A percentile compares a stretch with the other conserved stretches of the same genome.
These are phyloP conservation scores for Antedon mediterranea DNA, from an alignment of 53 echinoderm and acorn worm genomes.

Conservation along the genomic window DNA sequence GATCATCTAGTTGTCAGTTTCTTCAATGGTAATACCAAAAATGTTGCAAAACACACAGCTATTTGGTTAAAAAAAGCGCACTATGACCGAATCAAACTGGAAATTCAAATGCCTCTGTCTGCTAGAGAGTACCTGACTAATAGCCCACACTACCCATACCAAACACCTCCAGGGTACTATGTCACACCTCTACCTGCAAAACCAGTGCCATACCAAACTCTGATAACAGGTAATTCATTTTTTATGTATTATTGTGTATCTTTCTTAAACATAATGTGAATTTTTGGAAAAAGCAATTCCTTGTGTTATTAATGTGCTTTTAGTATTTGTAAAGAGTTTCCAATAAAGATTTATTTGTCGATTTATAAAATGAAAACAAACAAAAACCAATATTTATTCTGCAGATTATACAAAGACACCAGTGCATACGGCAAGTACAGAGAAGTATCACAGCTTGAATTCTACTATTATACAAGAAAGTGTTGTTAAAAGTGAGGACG, in stretches of 20 bases:
- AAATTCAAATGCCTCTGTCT: conserved; percentile 80
- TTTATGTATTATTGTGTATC: no score
- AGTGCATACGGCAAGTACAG: background rate
- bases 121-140: conserved; percentile 58
- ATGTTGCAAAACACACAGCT: conserved; percentile 47
- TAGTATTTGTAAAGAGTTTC: no score
- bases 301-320: no score
- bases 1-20: conserved; percentile 60
- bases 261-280: no score
- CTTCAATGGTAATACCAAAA: conserved; percentile 82
- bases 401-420: background rate
- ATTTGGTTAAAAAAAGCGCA: conserved; percentile 56
- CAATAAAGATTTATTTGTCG: no score
- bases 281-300: no score
- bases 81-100: conserved; percentile 67
- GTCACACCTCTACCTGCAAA: background rate
- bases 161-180: background rate
- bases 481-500: conserved; percentile 47
- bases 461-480: conserved; percentile 25
- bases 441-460: background rate
- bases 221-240: background rate
- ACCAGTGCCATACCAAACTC: background rate
- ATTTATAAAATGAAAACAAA: no score
- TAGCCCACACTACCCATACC: conserved; percentile 29
- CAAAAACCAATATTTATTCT: no score